Base-by-base conservation (phyloP, 2,797 vertebrate species). In the Pantherophis alleghaniensis region DNA sequence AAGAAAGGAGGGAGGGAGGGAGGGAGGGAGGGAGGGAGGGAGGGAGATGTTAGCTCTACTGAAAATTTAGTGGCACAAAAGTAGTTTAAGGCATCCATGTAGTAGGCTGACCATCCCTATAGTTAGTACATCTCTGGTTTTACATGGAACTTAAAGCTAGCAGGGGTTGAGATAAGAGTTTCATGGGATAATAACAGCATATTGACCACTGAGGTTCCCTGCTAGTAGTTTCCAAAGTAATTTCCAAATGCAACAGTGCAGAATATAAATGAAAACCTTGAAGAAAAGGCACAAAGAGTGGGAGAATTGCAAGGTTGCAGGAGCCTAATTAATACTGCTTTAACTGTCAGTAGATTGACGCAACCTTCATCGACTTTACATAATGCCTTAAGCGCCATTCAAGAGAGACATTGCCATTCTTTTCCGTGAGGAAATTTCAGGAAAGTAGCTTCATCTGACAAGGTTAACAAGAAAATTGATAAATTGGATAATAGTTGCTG, bases 1-100 rank as follows among this genome's bases (percentile, higher is more conserved):
- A 2, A 20, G 57, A 4, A 1, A 11, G n/a, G n/a, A 26, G 24
- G 2, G 1, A 11, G 60, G 2, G 3, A 26, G 60, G 1, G 1
- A 61, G 60, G 1, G 3, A 61, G 60, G 0, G 6, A 63, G 61
- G 0, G 7, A 63, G 60, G 0, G 9, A 61, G 59, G 1, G 9
- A 60, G 20, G 7, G 2, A 60, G 7, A n/a, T 1, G 12, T 66
- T 66, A 66, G 32, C n/a, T 16, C 14, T 69, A 69, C 5, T 32
- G 66, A 32, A 74, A 37, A 74, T 74, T 37, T 37, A 37, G 32
- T 9, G 18, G 74, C 7, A 42, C 18, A 42, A 11, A 79, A 42
- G 9, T 3, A 47, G 3, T 79, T 42, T 5, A 22, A 20, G 18
- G 37, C 3, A 79, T 79, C 74, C 69, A 79, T 42, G 69, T 37